Base-by-base conservation (phyloP, 2,888 invertebrate species). In the Catocala nupta region DNA sequence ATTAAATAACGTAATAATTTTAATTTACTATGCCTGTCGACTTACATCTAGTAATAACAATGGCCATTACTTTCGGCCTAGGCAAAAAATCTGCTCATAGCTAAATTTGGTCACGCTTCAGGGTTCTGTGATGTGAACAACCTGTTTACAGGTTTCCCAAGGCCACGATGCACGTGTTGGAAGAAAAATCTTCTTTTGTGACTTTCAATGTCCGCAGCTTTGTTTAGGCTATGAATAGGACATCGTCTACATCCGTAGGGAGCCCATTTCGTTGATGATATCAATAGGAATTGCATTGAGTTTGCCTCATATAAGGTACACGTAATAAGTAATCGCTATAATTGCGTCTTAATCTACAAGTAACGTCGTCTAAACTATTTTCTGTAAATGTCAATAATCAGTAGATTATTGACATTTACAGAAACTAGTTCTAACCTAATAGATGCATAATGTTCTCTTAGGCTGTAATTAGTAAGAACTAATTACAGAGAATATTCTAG, bases 81-180 rank as follows among this genome's bases (percentile, higher is more conserved):
- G 75, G 68, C 77, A 82, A 83, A 83, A 82, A 83, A 75, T 53
- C 44, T 56, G 71, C 71, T 65, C 68, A 60, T 72, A 67, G 68
- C 73, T 74, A 68, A 66, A 75, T 79, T 83, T 76, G 71, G 84
- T 84, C 80, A 84, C 77, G 84, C 73, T 81, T 81, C 78, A 81
- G 78, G 75, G 72, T 73, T 70, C 67, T 65, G 68, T 54, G 71
- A 72, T 81, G 82, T 81, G 79, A 83, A 84, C 76, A 80, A 80
- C 77, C 80, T 73, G 68, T 65, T 71, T 67, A 68, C 73, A 62
- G 68, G 70, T 71, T 74, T 77, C 62, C 65, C 70, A 78, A 78
- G 78, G 79, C 55, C 60, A 71, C 48, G 47, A 57, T 48, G 33
- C 33, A 54, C 54, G 48, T 58, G 53, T 34, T 34, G 36, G 36